These are phyloP conservation scores for Fukomys damarensis DNA, from an alignment of 2,113 vertebrate genomes.

Conservation along the genomic window DNA sequence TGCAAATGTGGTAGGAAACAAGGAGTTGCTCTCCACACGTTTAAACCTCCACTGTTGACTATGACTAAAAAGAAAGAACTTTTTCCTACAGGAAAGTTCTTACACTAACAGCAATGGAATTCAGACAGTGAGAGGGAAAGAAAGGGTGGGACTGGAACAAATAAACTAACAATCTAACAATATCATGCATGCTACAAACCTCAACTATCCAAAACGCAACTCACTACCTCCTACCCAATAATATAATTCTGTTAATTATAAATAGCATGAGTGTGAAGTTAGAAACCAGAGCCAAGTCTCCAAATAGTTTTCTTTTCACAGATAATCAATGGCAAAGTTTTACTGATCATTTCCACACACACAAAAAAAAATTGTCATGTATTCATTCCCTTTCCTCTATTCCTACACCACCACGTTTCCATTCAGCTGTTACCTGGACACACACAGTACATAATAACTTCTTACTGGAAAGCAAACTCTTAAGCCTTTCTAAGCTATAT, in stretches of 20 bases:
- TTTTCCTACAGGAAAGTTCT: slow-evolving; percentile 64
- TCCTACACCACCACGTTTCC: not conserved
- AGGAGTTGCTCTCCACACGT: not conserved
- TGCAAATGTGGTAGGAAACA: not conserved
- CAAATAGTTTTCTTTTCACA: not conserved
- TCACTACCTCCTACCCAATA: not conserved
- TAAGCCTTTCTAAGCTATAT: slow-evolving; percentile 1
- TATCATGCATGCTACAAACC: not conserved
- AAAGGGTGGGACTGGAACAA: not conserved
- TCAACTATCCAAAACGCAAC: not conserved
- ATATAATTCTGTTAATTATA: not conserved
- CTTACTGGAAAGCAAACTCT: not conserved
- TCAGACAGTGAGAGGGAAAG: not conserved
- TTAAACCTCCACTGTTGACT: slow-evolving; percentile 39
- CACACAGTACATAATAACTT: not conserved
- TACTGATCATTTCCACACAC: not conserved
- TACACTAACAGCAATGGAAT: slow-evolving; percentile 50
- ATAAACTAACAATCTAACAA: not conserved
- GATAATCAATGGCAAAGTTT: not conserved
- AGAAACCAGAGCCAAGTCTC: not conserved
- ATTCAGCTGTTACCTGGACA: not conserved
- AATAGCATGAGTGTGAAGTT: slow-evolving; percentile 38
- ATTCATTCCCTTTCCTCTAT: not conserved
- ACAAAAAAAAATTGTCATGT: not conserved
- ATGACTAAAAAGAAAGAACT: slow-evolving; percentile 35